These are phyloP conservation scores for Aromia moschata DNA, from an alignment of 2,888 invertebrate species.

Conservation along the genomic window DNA sequence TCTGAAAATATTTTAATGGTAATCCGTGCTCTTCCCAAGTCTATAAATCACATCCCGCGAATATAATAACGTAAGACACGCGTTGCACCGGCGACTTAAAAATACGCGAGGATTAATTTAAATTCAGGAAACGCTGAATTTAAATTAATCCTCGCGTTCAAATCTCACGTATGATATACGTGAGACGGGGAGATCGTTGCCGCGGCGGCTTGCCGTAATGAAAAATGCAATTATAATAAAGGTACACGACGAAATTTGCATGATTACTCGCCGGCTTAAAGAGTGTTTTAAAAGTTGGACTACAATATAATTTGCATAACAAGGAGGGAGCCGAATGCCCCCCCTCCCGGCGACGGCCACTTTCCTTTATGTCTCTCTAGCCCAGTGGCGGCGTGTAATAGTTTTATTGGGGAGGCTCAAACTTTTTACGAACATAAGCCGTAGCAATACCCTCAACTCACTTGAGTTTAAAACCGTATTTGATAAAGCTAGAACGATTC, in stretches of 20 bases:
- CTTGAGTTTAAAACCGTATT: too few relatives aligned
- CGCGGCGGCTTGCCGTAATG: slow-evolving; percentile 45
- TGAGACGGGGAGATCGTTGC: slow-evolving; percentile 20
- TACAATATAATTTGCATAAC: slow-evolving; percentile 63
- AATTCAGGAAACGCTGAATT: slow-evolving; percentile 33
- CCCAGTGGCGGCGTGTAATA: too few relatives aligned
- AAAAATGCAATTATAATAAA: slow-evolving; percentile 56
- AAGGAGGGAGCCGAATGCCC: slow-evolving; percentile 51
- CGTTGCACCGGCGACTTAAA: slow-evolving; percentile 14
- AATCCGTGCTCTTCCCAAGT: neutral
- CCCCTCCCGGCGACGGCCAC: slow-evolving; percentile 40
- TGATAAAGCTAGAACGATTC: too few relatives aligned
- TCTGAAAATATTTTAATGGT: neutral
- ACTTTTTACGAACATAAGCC: too few relatives aligned
- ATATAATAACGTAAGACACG: slow-evolving; percentile 34
- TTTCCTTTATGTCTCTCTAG: slow-evolving; percentile 58
- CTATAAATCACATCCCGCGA: slow-evolving; percentile 21
- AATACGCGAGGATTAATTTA: slow-evolving; percentile 27
- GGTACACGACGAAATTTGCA: slow-evolving; percentile 54
- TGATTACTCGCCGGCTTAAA: slow-evolving; percentile 57
- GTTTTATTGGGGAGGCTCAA: too few relatives aligned
- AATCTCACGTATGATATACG: slow-evolving; percentile 32
- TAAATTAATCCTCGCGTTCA: too few relatives aligned
- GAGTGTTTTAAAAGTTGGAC: slow-evolving; percentile 62
- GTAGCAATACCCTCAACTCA: too few relatives aligned